Evolutionary conservation across 2,797 vertebrate genomes (phyloP), one percentile per base, ranked within the genome.

Genomic region (Alfaro cultratus): DNA sequence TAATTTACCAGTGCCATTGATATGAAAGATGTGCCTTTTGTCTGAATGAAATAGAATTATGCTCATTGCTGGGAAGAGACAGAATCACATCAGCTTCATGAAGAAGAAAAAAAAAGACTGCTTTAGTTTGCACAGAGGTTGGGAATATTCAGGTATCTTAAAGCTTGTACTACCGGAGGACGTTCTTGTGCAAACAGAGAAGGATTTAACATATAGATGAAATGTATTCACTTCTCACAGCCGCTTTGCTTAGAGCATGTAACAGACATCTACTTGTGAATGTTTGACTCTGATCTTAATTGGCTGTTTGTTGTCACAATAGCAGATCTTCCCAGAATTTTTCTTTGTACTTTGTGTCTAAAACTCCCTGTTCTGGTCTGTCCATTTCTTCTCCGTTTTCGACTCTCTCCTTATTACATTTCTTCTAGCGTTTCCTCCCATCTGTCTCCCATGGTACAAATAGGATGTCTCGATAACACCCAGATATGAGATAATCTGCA

Each of bases 21-120:
- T 84, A 80, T 91, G 89, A 92, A 93, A 94, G 86, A 93, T 86
- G 88, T 89, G 85, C 80, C 83, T 86, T 93, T 89, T 88, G 89
- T 92, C 82, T 89, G 78, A 74, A 83, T 85, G 86, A 93, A 94
- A 94, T 87, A 82, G 68, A 75, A 93, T 94, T 92, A 91, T 88
- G 92, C 23, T 83, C 83, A 88, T 84, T 77, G 86, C 90, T 88
- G 89, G 90, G 87, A 89, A 90, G 74, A 83, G 82, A 78, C 73
- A 80, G 84, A 90, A 88, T 93, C 86, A 87, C 84, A 93, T 91
- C 90, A 88, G 80, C 84, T 87, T 77, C 67, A 51, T 0, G 0
- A 23, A 76, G 39, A 60, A 68, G 78, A 78, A 73, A 64, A 68
- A 67, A 83, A 41, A 64, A 53, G 78, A 83, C 73, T 43, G 41